phyloP scores from a whole-genome alignment of 1,140 invertebrate genomes.

The Calliopsis andreniformis region DNA sequence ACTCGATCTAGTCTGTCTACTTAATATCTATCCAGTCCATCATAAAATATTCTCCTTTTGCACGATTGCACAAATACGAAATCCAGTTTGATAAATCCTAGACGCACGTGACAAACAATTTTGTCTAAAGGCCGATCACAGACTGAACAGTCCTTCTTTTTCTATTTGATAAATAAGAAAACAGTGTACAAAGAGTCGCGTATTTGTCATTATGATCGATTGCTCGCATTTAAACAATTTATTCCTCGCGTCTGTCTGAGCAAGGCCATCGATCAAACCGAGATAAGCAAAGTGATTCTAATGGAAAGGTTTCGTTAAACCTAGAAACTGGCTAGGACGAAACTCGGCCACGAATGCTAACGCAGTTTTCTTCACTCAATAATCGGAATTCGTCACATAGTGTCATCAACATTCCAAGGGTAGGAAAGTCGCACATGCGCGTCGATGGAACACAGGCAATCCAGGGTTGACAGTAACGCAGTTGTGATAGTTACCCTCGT shows the following conservation, averaged over 20 bases:
- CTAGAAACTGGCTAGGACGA: neutral
- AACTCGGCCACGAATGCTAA: neutral
- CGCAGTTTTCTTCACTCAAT: neutral
- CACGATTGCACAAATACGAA: too few relatives aligned
- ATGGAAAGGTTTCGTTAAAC: neutral
- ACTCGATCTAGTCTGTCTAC: too few relatives aligned
- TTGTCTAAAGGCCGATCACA: too few relatives aligned
- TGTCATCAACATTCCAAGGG: slow-evolving; percentile 42
- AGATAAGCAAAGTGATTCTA: neutral
- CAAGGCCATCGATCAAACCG: neutral
- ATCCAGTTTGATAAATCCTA: too few relatives aligned
- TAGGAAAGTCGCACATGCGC: slow-evolving; percentile 60
- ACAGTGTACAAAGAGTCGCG: too few relatives aligned
- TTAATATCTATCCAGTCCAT: too few relatives aligned
- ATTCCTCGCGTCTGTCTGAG: neutral
- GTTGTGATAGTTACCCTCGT: slow-evolving; percentile 68
- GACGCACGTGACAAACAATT: too few relatives aligned
- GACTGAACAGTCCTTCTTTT: too few relatives aligned
- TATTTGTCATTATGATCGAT: neutral
- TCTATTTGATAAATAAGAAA: too few relatives aligned
- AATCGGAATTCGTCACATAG: neutral
- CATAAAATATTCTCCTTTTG: too few relatives aligned
- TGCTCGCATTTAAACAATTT: too few relatives aligned
- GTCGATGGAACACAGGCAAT: neutral
- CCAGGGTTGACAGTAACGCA: slow-evolving; percentile 56